Evolutionary conservation across 1,140 invertebrate species (phyloP).

Genomic region (Aradophagus sp.): DNA sequence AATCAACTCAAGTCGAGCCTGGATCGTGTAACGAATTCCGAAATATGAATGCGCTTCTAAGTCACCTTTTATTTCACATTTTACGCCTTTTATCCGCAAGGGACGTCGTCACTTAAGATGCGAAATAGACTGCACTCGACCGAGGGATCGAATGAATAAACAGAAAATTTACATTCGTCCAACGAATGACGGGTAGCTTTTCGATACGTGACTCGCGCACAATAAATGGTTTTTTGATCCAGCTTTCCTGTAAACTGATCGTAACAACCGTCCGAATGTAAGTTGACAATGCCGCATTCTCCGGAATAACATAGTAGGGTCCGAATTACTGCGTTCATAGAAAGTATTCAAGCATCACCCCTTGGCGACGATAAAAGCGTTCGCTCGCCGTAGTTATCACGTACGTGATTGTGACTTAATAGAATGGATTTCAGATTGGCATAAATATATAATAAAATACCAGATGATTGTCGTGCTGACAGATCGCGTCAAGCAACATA

Average conservation of each 20-base stretch:
- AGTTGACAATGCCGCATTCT: slow-evolving; percentile 43
- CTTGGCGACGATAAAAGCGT: slow-evolving; percentile 41
- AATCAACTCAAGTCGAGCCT: no score
- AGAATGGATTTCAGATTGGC: slow-evolving; percentile 44
- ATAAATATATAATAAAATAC: slow-evolving; percentile 45
- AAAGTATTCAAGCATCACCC: slow-evolving; percentile 51
- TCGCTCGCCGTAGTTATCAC: slow-evolving; percentile 33
- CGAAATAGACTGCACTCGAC: not conserved
- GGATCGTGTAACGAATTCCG: no score
- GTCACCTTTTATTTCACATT: no score
- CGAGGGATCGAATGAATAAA: slow-evolving; percentile 35
- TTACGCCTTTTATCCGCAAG: no score
- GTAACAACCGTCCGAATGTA: slow-evolving; percentile 48
- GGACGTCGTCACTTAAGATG: no score
- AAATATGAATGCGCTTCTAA: no score
- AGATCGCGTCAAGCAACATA: slow-evolving; percentile 15
- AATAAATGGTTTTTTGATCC: slow-evolving; percentile 44
- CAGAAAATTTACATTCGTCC: slow-evolving; percentile 31
- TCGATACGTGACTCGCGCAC: slow-evolving; percentile 50
- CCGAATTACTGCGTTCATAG: slow-evolving; percentile 44
- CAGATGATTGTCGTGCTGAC: slow-evolving; percentile 32
- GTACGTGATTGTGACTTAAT: slow-evolving; percentile 48
- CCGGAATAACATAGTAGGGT: slow-evolving; percentile 47
- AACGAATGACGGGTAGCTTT: slow-evolving; percentile 44
- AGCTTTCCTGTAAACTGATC: slow-evolving; percentile 49